Evolutionary conservation across 2,888 invertebrate genomes (phyloP).

Genomic region (Aporophyla nigra): DNA sequence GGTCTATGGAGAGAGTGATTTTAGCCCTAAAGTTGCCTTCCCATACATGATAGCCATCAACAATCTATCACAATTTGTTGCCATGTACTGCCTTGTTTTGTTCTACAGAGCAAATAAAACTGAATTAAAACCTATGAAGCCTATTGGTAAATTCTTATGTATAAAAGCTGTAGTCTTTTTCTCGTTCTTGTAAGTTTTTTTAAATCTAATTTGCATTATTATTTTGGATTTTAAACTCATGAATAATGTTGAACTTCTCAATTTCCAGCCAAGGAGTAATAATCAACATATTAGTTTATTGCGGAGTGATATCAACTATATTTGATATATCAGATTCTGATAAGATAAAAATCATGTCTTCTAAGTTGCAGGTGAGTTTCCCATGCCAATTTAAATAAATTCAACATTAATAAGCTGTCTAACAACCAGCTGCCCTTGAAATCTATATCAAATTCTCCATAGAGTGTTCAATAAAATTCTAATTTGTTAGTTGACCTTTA

Average conservation of each 20-base stretch:
- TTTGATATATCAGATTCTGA: conserved; percentile 93
- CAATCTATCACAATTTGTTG: conserved; percentile 98
- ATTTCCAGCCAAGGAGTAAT: conserved; percentile 96
- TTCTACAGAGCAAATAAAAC: conserved; percentile 97
- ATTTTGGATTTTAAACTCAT: neutral
- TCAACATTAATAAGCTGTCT: neutral
- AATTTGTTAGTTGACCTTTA: conserved; percentile 13
- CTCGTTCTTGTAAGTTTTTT: conserved; percentile 97
- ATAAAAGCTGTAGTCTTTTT: conserved; percentile 99
- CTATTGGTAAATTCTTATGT: conserved; percentile 98
- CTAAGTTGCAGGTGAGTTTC: conserved; percentile 94
- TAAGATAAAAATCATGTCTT: conserved; percentile 94
- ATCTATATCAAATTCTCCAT: neutral
- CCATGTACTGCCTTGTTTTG: conserved; percentile 98
- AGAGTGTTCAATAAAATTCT: neutral
- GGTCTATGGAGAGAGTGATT: conserved; percentile 98
- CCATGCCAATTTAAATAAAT: conserved; percentile 27
- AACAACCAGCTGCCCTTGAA: conserved; percentile 43
- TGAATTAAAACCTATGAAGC: conserved; percentile 97
- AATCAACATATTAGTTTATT: conserved; percentile 96
- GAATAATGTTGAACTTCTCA: conserved; percentile 25
- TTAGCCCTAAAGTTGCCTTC: conserved; percentile 96
- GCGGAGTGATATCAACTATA: conserved; percentile 94
- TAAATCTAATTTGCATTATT: neutral
- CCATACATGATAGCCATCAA: conserved; percentile 97